These are phyloP conservation scores for Kryphioiulus occultus DNA, from an alignment of 2,888 invertebrate species.

Conservation along the genomic window DNA sequence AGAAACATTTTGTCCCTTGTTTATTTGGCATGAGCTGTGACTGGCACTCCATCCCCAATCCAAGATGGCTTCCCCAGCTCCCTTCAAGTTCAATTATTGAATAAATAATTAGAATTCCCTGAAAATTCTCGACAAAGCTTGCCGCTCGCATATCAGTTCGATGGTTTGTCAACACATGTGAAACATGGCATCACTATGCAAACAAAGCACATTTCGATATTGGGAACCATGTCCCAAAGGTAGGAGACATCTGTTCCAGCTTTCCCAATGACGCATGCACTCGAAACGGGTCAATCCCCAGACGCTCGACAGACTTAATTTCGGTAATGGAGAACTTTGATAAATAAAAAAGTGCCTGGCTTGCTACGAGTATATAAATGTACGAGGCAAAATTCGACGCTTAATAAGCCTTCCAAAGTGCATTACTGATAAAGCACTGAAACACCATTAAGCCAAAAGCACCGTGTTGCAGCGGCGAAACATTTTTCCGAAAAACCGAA, in stretches of 20 bases:
- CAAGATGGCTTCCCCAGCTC: background rate
- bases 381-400: background rate
- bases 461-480: background rate
- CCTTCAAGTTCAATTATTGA: background rate
- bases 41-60: background rate
- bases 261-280: conserved; percentile 1
- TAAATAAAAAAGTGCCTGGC: background rate
- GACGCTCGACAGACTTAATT: conserved; percentile 9
- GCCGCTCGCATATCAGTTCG: background rate
- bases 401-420: background rate
- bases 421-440: background rate
- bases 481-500: background rate
- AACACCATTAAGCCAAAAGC: conserved; percentile 1
- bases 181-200: background rate
- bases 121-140: background rate
- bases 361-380: too few species aligned
- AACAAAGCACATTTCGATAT: background rate
- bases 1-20: too few species aligned
- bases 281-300: background rate
- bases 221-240: background rate
- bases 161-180: background rate
- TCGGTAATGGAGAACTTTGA: conserved; percentile 8
- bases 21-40: background rate
- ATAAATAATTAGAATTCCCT: background rate
- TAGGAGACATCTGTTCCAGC: background rate